Evolutionary conservation across 2,113 vertebrate species (phyloP), one percentile per base, ranked within the genome.

Genomic region (Machaerirhynchus nigripectus): DNA sequence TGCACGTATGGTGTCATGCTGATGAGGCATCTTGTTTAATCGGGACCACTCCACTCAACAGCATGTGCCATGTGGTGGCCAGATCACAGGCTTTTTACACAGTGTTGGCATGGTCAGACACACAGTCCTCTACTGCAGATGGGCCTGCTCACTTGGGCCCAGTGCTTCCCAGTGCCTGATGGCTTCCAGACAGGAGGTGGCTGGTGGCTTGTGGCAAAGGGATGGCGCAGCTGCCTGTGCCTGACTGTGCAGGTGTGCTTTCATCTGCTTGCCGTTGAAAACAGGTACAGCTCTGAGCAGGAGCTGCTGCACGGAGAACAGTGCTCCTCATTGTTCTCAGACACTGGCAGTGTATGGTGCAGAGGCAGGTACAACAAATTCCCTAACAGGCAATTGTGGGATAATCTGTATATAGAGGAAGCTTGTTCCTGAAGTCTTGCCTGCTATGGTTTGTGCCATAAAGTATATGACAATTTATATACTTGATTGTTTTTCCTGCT

Each of bases 191-290:
- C 18, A 46, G 47, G 56, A 79, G 30, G 31, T 80, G 19, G 28
- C 78, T 64, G 40, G 50, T 77, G 31, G 53, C 27, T 42, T 84
- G 83, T 75, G 75, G 28, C 56, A 20, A 28, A 23, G 31, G 19
- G 10, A 2, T 49, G 68, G 30, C 5, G 5, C 18, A 63, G 46
- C 55, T 90, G 56, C 20, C 39, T 33, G 63, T 17, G 17, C 26
- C 47, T 67, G 42, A 2, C 33, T 30, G 30, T 0, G 0, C 59
- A 52, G 77, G 17, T 0, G 0, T 49, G 30, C 50, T 60, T 82
- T 61, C 21, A 0, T 57, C 53, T 78, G 44, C 52, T 42, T 9
- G 2, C 39, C 0, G 0, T 69, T 44, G 28, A 9, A 7, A 33
- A 30, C 46, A 60, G 87, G 81, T 64, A 55, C 81, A 83, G 78